Conservation (phyloP, 2,113 vertebrate genomes). For the Nothobranchius furzeri region DNA sequence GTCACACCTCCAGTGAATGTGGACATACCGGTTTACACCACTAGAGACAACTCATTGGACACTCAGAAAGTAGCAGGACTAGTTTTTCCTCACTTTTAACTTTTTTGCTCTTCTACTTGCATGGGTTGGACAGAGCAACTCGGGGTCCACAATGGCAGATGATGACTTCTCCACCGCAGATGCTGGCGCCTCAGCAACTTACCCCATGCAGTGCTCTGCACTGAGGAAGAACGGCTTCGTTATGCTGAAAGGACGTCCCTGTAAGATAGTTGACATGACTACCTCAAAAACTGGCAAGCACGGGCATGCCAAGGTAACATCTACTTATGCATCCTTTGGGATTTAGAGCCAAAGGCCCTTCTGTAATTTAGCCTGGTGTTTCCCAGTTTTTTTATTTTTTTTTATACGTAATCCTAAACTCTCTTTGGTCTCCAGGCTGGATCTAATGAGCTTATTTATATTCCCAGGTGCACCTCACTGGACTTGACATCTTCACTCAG, state of each 20-base stretch:
- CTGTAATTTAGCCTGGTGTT: background rate
- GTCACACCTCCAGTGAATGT: background rate
- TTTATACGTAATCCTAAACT: background rate
- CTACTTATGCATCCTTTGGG: background rate
- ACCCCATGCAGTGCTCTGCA: slow-evolving; percentile 89
- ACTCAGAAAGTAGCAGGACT: background rate
- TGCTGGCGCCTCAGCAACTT: slow-evolving; percentile 88
- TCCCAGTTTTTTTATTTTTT: background rate
- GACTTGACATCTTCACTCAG: slow-evolving; percentile 91
- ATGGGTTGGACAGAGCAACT: background rate
- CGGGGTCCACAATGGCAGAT: slow-evolving; percentile 80
- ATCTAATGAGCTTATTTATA: background rate
- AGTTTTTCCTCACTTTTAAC: background rate
- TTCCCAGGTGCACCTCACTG: slow-evolving; percentile 88
- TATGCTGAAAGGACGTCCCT: slow-evolving; percentile 88
- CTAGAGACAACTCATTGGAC: background rate
- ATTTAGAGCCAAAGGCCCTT: slow-evolving; percentile 8
- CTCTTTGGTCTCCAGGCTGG: background rate
- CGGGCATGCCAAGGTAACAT: slow-evolving; percentile 90
- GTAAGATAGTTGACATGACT: slow-evolving; percentile 94
- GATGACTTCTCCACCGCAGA: slow-evolving; percentile 80
- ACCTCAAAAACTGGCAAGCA: slow-evolving; percentile 97
- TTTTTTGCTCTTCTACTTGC: background rate
- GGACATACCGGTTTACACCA: background rate
- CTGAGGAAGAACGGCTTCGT: slow-evolving; percentile 92